Percentiles rank a stretch among this genome's conserved stretches.
phyloP scores from a whole-genome alignment of 2,797 vertebrate species.

The Potorous gilbertii region DNA sequence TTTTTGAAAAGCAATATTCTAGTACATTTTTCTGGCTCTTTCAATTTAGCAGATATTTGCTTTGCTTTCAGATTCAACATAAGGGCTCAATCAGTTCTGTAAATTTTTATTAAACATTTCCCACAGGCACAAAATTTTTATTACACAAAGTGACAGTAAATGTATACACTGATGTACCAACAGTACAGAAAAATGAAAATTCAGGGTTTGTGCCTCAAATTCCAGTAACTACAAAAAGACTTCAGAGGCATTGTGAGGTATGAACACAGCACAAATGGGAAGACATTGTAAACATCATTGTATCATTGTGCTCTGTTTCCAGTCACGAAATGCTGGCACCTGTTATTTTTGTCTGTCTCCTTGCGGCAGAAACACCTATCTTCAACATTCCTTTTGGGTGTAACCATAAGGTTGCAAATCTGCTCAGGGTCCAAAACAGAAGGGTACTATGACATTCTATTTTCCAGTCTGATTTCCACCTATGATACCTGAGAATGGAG shows the following conservation, averaged over 20 bases:
- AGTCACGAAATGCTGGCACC: neutral
- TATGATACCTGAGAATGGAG: neutral
- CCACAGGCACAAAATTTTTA: constrained; percentile 1
- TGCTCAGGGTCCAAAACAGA: neutral
- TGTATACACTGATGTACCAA: neutral
- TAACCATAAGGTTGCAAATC: neutral
- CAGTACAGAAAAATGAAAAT: constrained; percentile 19
- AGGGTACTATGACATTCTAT: neutral
- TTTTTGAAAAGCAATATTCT: neutral
- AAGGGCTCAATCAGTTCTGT: neutral
- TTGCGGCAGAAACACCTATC: neutral
- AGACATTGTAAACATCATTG: neutral
- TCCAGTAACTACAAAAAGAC: neutral
- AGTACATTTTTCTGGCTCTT: neutral
- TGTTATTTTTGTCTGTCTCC: fast-evolving
- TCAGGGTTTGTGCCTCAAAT: neutral
- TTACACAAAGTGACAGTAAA: constrained; percentile 36
- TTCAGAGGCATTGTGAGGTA: neutral
- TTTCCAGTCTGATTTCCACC: neutral
- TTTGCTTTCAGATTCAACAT: neutral
- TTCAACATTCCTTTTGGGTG: fast-evolving
- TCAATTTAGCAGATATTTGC: neutral
- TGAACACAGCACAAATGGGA: neutral
- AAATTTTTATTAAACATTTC: constrained; percentile 46
- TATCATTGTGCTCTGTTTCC: neutral